A percentile compares a stretch with the other conserved stretches of the same genome.
phyloP scores from a whole-genome alignment of 2,113 vertebrate species.

The Xenopus tropicalis region DNA sequence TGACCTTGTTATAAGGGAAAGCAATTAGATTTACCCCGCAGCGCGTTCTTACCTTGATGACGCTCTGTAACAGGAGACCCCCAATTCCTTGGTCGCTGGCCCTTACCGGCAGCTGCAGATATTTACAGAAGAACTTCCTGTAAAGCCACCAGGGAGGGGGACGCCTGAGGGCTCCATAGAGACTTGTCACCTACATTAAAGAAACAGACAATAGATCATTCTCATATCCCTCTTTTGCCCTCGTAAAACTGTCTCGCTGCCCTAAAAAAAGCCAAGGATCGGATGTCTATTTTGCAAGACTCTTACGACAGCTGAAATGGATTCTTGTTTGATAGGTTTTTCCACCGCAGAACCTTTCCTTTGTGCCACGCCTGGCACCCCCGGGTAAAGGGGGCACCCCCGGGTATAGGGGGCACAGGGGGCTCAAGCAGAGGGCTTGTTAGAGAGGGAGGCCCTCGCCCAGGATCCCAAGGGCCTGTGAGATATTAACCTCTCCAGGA shows the following conservation, averaged over 20 bases:
- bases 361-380: not conserved
- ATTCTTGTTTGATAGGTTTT: conserved; percentile 22
- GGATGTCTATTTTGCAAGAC: conserved; percentile 10
- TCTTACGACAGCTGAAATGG: conserved; percentile 28
- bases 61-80: too few species aligned
- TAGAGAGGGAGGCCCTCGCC: too few species aligned
- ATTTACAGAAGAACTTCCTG: conserved; percentile 22
- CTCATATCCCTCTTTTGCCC: conserved; percentile 6
- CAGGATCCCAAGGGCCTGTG: too few species aligned
- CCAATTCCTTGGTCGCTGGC: not conserved
- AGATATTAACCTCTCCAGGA: too few species aligned
- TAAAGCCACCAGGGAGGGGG: conserved; percentile 11
- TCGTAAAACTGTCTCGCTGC: conserved; percentile 25
- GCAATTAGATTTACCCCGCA: too few species aligned
- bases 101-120: not conserved
- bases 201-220: conserved; percentile 26
- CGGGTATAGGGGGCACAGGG: not conserved
- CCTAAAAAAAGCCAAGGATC: conserved; percentile 21
- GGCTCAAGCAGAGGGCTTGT: too few species aligned
- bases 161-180: not conserved
- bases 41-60: too few species aligned
- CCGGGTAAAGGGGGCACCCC: not conserved
- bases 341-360: conserved; percentile 15
- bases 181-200: conserved; percentile 29
- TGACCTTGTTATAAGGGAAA: too few species aligned